phyloP scores from a whole-genome alignment of 2,797 vertebrate species.

The Labeo calbasu region DNA sequence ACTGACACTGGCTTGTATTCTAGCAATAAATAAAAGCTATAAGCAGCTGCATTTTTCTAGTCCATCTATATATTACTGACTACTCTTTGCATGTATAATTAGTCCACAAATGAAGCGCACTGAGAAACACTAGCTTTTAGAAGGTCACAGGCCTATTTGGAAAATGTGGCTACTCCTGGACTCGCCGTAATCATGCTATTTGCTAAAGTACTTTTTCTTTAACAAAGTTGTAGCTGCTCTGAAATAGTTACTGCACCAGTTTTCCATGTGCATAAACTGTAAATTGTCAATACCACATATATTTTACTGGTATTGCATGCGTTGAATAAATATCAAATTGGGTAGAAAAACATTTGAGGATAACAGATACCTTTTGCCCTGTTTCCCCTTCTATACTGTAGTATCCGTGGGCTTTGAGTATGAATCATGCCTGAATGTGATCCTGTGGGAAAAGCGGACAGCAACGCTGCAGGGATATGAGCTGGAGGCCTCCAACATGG shows the following conservation, averaged over 20 bases:
- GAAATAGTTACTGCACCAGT: slow-evolving; percentile 19
- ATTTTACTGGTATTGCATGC: no score
- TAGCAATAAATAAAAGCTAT: slow-evolving; percentile 58
- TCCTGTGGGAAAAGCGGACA: slow-evolving; percentile 97
- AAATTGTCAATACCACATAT: background rate
- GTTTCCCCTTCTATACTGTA: slow-evolving; percentile 68
- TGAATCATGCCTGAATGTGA: slow-evolving; percentile 93
- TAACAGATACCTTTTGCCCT: background rate
- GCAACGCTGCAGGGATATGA: slow-evolving; percentile 93
- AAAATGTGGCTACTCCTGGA: slow-evolving; percentile 24
- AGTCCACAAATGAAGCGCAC: slow-evolving; percentile 51
- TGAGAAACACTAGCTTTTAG: slow-evolving; percentile 39
- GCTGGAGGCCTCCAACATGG: slow-evolving; percentile 94
- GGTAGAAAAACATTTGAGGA: background rate
- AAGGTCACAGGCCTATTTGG: slow-evolving; percentile 47
- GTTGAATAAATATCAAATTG: background rate
- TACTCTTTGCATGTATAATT: slow-evolving; percentile 69
- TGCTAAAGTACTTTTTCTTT: slow-evolving; percentile 24
- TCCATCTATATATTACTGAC: slow-evolving; percentile 73
- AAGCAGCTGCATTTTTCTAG: slow-evolving; percentile 73
- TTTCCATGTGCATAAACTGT: background rate
- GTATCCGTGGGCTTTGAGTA: slow-evolving; percentile 99
- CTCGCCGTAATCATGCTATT: slow-evolving; percentile 21
- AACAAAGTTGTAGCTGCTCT: background rate
- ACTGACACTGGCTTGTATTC: slow-evolving; percentile 3